These are phyloP conservation scores for rabbit (Oryctolagus cuniculus) DNA, from an alignment of 2,113 vertebrate genomes.

Conservation along the genomic window mOryCun1.1 NC_091453.1:65774001-65774500, in stretches of 20 bases:
- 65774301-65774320: background rate
- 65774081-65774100: background rate
- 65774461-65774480: too few relatives aligned
- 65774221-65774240: background rate
- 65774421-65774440: slow-evolving; percentile 20
- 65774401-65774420: slow-evolving; percentile 10
- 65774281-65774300: slow-evolving; percentile 43
- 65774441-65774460: background rate
- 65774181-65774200: background rate
- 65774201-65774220: slow-evolving; percentile 20
- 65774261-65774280: slow-evolving; percentile 27
- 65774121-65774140: background rate
- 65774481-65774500: too few relatives aligned
- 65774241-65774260: background rate
- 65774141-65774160: slow-evolving; percentile 12
- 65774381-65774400: slow-evolving; percentile 35
- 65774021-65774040: background rate
- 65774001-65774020: background rate
- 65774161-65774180: background rate
- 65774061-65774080: background rate
- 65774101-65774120: background rate
- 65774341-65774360: slow-evolving; percentile 13
- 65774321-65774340: slow-evolving; percentile 16
- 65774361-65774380: background rate
- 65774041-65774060: background rate